These are phyloP conservation scores for Junco hyemalis DNA, from an alignment of 2,113 vertebrate genomes.

Conservation along the genomic window DNA sequence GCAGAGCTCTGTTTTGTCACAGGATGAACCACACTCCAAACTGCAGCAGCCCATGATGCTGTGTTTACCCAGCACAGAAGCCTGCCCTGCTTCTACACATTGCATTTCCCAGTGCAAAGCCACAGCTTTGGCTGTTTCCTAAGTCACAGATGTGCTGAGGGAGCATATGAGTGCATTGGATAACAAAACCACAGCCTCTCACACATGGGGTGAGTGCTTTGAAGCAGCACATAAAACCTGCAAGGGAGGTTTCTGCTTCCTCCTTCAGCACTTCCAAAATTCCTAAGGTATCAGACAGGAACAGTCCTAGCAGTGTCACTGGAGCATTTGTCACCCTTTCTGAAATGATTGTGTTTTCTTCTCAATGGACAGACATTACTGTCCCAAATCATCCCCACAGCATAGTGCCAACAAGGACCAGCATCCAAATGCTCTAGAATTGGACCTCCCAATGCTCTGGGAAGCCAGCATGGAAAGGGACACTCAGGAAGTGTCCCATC, in stretches of 20 bases:
- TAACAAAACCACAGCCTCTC: neutral
- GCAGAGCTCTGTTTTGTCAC: neutral
- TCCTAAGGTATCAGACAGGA: neutral
- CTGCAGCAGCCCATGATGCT: rapidly evolving
- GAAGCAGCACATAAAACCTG: neutral
- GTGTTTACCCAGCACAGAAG: neutral
- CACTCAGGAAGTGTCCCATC: neutral
- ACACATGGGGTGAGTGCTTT: rapidly evolving
- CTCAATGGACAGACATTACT: neutral
- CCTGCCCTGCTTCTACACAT: neutral
- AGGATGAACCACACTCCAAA: neutral
- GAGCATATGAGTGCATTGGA: rapidly evolving
- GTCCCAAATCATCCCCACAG: neutral
- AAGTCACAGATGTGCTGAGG: neutral
- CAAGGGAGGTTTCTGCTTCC: neutral
- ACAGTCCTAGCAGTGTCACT: neutral
- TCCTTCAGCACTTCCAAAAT: neutral
- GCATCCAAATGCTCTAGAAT: neutral
- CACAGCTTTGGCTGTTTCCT: neutral
- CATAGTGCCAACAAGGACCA: neutral
- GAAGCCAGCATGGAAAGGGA: neutral
- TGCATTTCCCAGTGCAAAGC: neutral
- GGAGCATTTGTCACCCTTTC: neutral
- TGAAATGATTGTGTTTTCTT: neutral
- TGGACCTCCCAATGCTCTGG: neutral